Evolutionary conservation across 2,888 invertebrate genomes (phyloP), one percentile per base, ranked within the genome.

Genomic region (Cantharis lateralis): DNA sequence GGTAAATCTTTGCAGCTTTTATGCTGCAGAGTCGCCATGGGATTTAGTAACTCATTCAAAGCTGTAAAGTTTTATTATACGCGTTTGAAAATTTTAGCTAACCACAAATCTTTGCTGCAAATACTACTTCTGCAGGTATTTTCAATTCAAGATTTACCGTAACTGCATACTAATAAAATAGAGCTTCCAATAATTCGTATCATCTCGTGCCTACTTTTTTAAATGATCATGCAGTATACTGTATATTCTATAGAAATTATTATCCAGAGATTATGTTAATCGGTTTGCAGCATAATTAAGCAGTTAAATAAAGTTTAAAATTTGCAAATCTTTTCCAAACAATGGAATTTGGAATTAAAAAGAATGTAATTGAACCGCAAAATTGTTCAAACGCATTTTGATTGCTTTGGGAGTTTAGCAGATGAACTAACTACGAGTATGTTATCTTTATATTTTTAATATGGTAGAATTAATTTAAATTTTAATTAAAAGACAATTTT

Each of bases 71-170:
- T 73, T 26, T 68, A 70, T 64, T 66, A 66, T 70, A 74, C 74
- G 48, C 64, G 70, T 64, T 64, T 62, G 63, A 73, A 73, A 73
- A 26, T 15, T 61, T 32, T 61, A 61, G 69, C 68, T 15, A 73
- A 68, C 70, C 64, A 11, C 73, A 73, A 73, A 73, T 73, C 73
- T 62, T 48, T n/a, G n/a, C 69, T 18, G 68, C 16, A 18, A 62
- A 68, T 64, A n/a, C 72, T 32, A 72, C 69, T 68, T 69, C 69
- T 73, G 73, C 73, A 73, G 73, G 62, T 24, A 73, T 69, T 73
- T 69, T 69, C 62, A 61, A 73, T 28, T 26, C 10, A 62, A 68
- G 62, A 62, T 62, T 73, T 28, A 73, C 61, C 18, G 62, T 69
- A 20, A 18, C 10, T 64, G 20, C 64, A 64, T 20, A 64, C 20